Percentiles rank a stretch among this genome's conserved stretches.
phyloP scores from a whole-genome alignment of 2,797 vertebrate genomes.

The Perodicticus potto region DNA sequence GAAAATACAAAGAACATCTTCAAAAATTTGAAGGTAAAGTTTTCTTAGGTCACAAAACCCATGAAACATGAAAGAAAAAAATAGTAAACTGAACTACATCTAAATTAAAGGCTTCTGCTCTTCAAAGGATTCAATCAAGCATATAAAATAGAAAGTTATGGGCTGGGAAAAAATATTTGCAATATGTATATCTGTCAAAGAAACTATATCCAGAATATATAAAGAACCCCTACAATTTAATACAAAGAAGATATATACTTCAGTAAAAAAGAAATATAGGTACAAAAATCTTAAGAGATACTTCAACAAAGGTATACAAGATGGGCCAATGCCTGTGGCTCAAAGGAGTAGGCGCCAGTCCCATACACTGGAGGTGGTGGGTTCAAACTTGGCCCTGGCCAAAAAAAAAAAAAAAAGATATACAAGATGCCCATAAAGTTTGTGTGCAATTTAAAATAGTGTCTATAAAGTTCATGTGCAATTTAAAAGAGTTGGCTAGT shows the following conservation, averaged over 20 bases:
- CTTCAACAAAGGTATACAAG: background rate
- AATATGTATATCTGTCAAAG: background rate
- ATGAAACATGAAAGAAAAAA: background rate
- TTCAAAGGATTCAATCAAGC: slow-evolving; percentile 4
- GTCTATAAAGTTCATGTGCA: too few species aligned
- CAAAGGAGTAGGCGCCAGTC: too few species aligned
- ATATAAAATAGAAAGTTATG: slow-evolving; percentile 1
- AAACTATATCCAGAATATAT: background rate
- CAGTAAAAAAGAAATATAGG: background rate
- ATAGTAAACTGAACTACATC: background rate
- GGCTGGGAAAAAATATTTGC: background rate
- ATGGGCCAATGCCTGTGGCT: too few species aligned
- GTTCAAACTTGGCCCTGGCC: too few species aligned
- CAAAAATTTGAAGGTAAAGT: slow-evolving; percentile 9
- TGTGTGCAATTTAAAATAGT: too few species aligned
- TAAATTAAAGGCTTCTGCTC: background rate
- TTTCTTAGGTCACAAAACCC: background rate
- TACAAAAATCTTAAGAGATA: background rate
- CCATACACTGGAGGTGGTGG: too few species aligned
- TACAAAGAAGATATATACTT: background rate
- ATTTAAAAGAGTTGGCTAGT: too few species aligned
- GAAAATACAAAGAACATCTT: slow-evolving; percentile 7
- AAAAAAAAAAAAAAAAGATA: too few species aligned
- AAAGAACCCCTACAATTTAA: background rate
- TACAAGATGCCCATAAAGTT: background rate